Evolutionary conservation across 2,113 vertebrate species (phyloP).

Genomic region (Cheirogaleus medius): DNA sequence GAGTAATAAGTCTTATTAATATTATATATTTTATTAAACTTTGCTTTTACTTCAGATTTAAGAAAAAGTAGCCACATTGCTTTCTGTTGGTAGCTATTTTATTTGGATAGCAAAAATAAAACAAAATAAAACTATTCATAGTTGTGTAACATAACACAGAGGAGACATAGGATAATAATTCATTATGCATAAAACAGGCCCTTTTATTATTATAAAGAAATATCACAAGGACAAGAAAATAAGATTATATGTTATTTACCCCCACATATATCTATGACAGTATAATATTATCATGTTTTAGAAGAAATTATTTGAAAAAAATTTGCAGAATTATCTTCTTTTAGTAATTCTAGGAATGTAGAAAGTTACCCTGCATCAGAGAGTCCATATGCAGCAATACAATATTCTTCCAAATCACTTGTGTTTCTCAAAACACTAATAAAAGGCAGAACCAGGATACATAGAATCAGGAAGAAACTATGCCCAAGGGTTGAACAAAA

Average conservation of each 20-base stretch:
- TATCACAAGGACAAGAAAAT: neutral
- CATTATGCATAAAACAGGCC: neutral
- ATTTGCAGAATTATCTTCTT: neutral
- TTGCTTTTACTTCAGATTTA: neutral
- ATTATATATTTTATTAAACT: neutral
- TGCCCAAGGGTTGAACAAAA: neutral
- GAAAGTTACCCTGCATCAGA: neutral
- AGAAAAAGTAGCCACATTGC: neutral
- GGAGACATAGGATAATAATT: neutral
- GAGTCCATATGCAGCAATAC: neutral
- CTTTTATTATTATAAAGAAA: neutral
- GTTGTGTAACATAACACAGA: neutral
- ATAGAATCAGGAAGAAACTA: neutral
- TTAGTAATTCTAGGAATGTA: neutral
- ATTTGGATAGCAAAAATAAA: neutral
- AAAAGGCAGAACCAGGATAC: neutral
- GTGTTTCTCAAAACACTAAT: constrained; percentile 48
- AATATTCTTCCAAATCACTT: neutral
- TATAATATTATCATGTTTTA: neutral
- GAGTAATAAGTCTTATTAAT: neutral
- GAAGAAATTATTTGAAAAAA: neutral
- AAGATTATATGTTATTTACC: neutral
- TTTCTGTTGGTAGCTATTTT: neutral
- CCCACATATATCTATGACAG: neutral
- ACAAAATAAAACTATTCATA: neutral